A percentile compares a stretch with the other conserved stretches of the same genome.
These are phyloP conservation scores for Clarias magur DNA, from an alignment of 2,113 vertebrate species.

Conservation along the genomic window DNA sequence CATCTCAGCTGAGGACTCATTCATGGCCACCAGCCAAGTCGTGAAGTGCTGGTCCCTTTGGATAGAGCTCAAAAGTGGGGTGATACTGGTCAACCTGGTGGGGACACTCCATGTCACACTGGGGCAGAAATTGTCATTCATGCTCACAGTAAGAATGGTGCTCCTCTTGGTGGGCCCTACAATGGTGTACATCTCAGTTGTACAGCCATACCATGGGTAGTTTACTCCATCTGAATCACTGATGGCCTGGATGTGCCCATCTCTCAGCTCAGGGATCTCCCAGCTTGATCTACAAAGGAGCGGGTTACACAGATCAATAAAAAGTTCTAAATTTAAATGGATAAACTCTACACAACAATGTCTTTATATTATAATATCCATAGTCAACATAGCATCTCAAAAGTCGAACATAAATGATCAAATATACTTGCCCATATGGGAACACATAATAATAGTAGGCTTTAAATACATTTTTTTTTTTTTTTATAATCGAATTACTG, in stretches of 20 bases:
- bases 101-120: slow-evolving; percentile 88
- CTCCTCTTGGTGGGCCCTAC: slow-evolving; percentile 82
- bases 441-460: not conserved
- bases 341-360: not conserved
- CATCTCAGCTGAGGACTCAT: slow-evolving; percentile 76
- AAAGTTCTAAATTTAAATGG: not conserved
- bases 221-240: slow-evolving; percentile 86
- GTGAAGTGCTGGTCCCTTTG: slow-evolving; percentile 85
- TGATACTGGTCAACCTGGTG: slow-evolving; percentile 76
- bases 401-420: not conserved
- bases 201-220: slow-evolving; percentile 88
- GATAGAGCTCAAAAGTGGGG: slow-evolving; percentile 80
- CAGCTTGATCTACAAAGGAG: slow-evolving; percentile 79
- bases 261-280: slow-evolving; percentile 83
- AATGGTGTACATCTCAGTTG: slow-evolving; percentile 83
- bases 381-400: not conserved
- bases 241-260: slow-evolving; percentile 80
- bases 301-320: slow-evolving; percentile 3
- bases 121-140: slow-evolving; percentile 91
- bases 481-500: not conserved
- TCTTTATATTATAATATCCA: too few species aligned
- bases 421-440: not conserved
- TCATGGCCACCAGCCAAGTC: slow-evolving; percentile 86
- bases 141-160: slow-evolving; percentile 82
- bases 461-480: not conserved